Conservation (phyloP, 2,797 vertebrate genomes). For the Mus minutoides region DNA sequence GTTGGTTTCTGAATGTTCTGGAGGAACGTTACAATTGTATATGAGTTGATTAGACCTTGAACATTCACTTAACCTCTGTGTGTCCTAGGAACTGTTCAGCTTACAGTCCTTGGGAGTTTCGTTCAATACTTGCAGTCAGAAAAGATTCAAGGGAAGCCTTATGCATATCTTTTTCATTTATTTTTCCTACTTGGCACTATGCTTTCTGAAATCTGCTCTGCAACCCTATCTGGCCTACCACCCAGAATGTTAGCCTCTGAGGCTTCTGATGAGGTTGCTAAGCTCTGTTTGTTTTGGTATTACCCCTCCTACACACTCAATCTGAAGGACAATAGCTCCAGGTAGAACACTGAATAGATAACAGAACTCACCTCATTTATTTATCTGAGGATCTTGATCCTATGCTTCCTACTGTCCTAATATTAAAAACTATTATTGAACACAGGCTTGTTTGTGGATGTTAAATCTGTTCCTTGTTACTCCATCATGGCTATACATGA, state of each 20-base stretch:
- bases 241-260: not conserved
- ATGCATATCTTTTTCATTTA: not conserved
- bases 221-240: not conserved
- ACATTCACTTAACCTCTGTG: not conserved
- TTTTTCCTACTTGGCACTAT: not conserved
- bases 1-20: not conserved
- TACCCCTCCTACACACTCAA: not conserved
- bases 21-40: not conserved
- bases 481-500: not conserved
- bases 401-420: not conserved
- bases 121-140: not conserved
- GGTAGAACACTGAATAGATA: not conserved
- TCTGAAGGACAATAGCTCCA: conserved; percentile 1
- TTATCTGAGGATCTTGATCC: not conserved
- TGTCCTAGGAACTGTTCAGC: not conserved
- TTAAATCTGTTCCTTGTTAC: conserved; percentile 31
- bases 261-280: not conserved
- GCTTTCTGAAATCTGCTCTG: conserved; percentile 37
- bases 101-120: not conserved
- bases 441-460: not conserved
- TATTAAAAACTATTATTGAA: conserved; percentile 5
- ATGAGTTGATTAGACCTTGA: not conserved
- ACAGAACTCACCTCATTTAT: not conserved
- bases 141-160: not conserved
- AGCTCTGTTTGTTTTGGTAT: not conserved